These are phyloP conservation scores for Torymus texanus DNA, from an alignment of 2,888 invertebrate genomes.

Conservation along the genomic window DNA sequence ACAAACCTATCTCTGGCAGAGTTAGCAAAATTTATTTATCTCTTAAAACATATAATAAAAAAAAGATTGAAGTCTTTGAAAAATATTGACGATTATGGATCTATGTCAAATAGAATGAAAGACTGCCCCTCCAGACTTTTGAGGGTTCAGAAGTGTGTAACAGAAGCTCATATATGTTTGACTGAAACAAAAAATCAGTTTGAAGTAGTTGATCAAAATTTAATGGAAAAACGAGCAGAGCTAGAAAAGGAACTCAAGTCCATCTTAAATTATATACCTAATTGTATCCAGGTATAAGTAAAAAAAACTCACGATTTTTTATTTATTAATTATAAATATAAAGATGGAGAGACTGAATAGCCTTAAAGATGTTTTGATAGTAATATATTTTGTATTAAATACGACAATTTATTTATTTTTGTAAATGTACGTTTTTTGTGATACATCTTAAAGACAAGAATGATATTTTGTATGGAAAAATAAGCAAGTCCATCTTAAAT, in stretches of 20 bases:
- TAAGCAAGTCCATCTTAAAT: slow-evolving; percentile 58
- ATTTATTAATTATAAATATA: slow-evolving; percentile 18
- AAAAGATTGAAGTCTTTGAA: slow-evolving; percentile 59
- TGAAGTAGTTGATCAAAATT: slow-evolving; percentile 49
- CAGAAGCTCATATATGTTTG: slow-evolving; percentile 57
- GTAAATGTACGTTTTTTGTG: neutral
- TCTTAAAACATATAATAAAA: slow-evolving; percentile 61
- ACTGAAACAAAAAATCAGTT: slow-evolving; percentile 50
- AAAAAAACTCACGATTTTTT: slow-evolving; percentile 10
- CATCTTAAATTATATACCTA: slow-evolving; percentile 60
- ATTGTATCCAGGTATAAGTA: slow-evolving; percentile 58
- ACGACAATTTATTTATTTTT: slow-evolving; percentile 4
- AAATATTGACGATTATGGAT: slow-evolving; percentile 18
- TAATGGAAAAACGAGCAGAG: slow-evolving; percentile 54
- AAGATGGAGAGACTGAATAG: slow-evolving; percentile 28
- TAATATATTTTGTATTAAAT: neutral
- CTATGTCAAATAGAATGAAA: slow-evolving; percentile 31
- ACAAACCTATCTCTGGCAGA: slow-evolving; percentile 52
- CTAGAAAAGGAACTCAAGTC: slow-evolving; percentile 60
- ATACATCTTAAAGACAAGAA: too few relatives aligned
- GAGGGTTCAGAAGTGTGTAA: slow-evolving; percentile 56
- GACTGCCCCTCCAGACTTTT: slow-evolving; percentile 61
- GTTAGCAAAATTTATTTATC: slow-evolving; percentile 61
- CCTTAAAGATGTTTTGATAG: slow-evolving; percentile 20
- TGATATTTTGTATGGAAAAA: slow-evolving; percentile 16